These are phyloP conservation scores for Silurus lanzhouensis DNA, from an alignment of 2,797 vertebrate species.

Conservation along the genomic window DNA sequence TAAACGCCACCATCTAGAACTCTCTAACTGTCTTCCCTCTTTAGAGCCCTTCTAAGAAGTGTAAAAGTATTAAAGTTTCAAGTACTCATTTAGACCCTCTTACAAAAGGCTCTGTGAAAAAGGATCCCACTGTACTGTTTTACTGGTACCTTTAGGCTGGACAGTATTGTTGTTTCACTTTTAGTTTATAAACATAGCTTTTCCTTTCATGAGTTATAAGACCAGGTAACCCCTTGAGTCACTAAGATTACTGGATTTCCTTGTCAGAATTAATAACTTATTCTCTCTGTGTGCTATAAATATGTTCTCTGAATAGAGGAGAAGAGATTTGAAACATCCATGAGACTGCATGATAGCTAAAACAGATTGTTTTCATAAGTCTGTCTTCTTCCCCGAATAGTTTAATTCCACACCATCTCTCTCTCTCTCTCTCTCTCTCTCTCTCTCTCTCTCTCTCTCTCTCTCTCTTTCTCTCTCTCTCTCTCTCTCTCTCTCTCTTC, in stretches of 20 bases:
- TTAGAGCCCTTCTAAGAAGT: not conserved
- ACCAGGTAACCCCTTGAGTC: not conserved
- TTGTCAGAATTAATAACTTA: slow-evolving; percentile 19
- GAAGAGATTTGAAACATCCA: slow-evolving; percentile 10
- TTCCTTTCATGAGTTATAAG: slow-evolving; percentile 1
- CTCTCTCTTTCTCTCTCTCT: not conserved
- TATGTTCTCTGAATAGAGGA: slow-evolving; percentile 2
- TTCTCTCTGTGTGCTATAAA: not conserved
- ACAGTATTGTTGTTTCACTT: not conserved
- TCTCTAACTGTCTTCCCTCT: not conserved
- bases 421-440: not conserved
- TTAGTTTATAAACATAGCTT: not conserved
- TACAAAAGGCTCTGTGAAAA: not conserved
- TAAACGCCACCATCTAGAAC: too few species aligned
- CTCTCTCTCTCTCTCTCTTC: too few species aligned
- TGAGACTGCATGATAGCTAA: slow-evolving; percentile 15
- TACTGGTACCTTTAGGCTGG: not conserved
- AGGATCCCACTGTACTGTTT: not conserved
- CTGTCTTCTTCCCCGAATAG: not conserved
- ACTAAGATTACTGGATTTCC: slow-evolving; percentile 27
- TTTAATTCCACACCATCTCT: not conserved
- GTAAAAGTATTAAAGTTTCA: not conserved
- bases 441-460: too few species aligned
- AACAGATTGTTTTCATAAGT: slow-evolving; percentile 27
- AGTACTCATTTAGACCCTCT: not conserved